Base-by-base conservation (phyloP, 2,797 vertebrate genomes). In the Crenichthys baileyi region DNA sequence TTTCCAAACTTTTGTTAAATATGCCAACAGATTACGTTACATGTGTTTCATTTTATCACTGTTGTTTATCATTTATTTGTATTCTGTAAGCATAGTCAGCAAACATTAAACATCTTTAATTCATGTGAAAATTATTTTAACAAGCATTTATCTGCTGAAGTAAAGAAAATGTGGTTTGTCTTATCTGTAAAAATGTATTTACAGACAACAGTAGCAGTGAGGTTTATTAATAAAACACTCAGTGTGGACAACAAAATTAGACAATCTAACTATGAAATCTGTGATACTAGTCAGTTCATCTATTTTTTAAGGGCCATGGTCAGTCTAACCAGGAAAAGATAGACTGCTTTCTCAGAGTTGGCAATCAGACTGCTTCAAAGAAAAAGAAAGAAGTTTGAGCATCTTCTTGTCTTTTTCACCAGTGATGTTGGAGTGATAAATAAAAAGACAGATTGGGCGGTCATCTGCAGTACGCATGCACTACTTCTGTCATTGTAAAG, bases 1-100 rank as follows among this genome's bases (percentile, higher is more conserved):
- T 29, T 68, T n/a, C 75, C 56, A 24, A 77, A 20, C 51, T 81
- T 15, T 39, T 26, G 4, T 78, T 80, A 51, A 56, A 78, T 63
- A 15, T 31, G 22, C 16, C 46, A 41, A 44, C 56, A 51, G 72
- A 75, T n/a, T 22, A 5, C 22, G 8, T 65, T 39, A 67, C 8
- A 4, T 44, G 22, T 24, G 4, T 68, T 44, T n/a, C 6, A 68
- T 68, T 68, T n/a, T 13, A 18, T 67, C 16, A 20, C 4, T 12
- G 31, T n/a, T 68, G 65, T 67, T 44, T 13, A 44, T 4, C 22
- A 24, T 68, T 68, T 44, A 44, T 44, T 68, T 44, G n/a, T 39
- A n/a, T 41, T 24, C 9, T 41, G 31, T 11, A 63, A 20, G 61
- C 7, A 29, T 36, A 63, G 36, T 63, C 61, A 20, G 31, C 20